These are phyloP conservation scores for Zaprionus davidi DNA, from an alignment of 1,140 invertebrate species.

Conservation along the genomic window DNA sequence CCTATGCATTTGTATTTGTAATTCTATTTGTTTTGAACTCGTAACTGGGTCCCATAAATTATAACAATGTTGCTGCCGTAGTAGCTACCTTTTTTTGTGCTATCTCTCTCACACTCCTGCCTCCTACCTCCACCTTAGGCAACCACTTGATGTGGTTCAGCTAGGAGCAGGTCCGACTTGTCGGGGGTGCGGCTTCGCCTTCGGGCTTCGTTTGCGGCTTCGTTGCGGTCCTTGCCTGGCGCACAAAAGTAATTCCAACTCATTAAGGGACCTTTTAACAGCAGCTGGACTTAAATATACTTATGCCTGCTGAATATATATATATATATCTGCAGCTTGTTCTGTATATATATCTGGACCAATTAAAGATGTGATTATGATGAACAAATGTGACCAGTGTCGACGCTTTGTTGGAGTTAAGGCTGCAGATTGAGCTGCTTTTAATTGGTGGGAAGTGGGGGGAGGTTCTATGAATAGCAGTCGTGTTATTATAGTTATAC, in stretches of 20 bases:
- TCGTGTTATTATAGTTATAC: background rate
- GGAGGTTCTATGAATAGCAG: background rate
- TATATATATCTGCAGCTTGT: background rate
- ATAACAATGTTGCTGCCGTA: constrained; percentile 70
- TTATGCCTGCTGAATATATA: constrained; percentile 4
- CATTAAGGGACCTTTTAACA: constrained; percentile 41
- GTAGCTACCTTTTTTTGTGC: constrained; percentile 29
- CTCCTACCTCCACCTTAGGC: constrained; percentile 20
- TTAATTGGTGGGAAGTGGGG: background rate
- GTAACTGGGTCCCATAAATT: constrained; percentile 75
- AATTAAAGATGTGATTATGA: constrained; percentile 37
- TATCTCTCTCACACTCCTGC: background rate
- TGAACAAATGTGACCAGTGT: constrained; percentile 7
- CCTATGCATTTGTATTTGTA: constrained; percentile 59
- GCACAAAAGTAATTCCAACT: constrained; percentile 42
- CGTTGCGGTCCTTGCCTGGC: constrained; percentile 20
- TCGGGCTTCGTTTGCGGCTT: constrained; percentile 25
- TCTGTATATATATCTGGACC: background rate
- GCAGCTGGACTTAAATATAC: constrained; percentile 41
- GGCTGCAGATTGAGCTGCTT: constrained; percentile 14
- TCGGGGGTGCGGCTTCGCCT: constrained; percentile 35
- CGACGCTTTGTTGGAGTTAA: background rate
- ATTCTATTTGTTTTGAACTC: constrained; percentile 53
- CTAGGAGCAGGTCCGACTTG: background rate
- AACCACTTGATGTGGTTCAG: constrained; percentile 63